Evolutionary conservation across 2,888 invertebrate species (phyloP).

Genomic region (Imbricaverruca yamaguchii): DNA sequence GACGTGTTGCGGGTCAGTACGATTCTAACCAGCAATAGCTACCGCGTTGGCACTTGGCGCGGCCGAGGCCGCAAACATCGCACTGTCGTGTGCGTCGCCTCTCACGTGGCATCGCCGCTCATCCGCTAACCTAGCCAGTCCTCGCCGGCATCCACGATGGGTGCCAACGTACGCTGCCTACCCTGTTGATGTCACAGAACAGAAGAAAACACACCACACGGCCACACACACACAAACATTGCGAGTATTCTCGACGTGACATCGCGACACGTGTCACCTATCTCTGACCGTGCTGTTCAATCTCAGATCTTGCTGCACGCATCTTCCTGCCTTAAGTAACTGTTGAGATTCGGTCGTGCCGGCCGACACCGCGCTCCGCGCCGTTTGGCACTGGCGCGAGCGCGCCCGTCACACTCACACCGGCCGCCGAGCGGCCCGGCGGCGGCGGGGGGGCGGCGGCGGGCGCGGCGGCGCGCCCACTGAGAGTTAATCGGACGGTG

Average conservation of each 20-base stretch:
- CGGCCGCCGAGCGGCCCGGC: no score
- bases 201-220: background rate
- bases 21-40: background rate
- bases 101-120: background rate
- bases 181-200: background rate
- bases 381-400: background rate
- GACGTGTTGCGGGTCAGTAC: background rate
- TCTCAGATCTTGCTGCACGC: background rate
- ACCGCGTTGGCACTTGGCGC: slow-evolving; percentile 2
- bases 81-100: background rate
- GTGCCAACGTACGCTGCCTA: background rate
- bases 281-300: background rate
- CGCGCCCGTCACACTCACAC: background rate
- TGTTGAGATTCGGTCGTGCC: background rate
- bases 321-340: background rate
- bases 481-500: background rate
- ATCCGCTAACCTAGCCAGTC: background rate
- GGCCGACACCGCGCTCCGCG: background rate
- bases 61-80: background rate
- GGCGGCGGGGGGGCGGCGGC: background rate
- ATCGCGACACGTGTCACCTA: background rate
- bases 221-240: no score
- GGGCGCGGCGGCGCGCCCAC: background rate
- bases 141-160: no score
- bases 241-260: background rate